phyloP scores from a whole-genome alignment of 1,140 invertebrate genomes.

The Megathymus violae region DNA sequence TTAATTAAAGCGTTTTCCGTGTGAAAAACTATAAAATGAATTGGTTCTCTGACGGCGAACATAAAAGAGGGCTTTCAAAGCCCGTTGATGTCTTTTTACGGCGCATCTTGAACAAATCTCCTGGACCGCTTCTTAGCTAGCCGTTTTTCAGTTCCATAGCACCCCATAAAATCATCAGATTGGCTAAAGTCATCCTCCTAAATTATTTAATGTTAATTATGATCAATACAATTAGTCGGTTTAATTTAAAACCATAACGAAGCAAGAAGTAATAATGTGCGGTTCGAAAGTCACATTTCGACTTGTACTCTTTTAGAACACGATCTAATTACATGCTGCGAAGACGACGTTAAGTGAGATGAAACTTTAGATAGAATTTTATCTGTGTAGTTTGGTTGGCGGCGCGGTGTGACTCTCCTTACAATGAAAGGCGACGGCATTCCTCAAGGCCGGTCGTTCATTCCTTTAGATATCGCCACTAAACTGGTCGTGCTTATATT shows the following conservation, averaged over 20 bases:
- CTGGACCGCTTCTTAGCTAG: constrained; percentile 1
- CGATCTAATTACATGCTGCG: constrained; percentile 46
- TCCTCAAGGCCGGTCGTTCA: constrained; percentile 72
- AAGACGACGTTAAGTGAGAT: constrained; percentile 46
- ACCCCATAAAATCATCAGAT: background rate
- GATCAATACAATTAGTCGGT: background rate
- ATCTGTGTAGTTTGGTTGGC: constrained; percentile 45
- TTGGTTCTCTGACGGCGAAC: background rate
- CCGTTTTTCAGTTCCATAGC: background rate
- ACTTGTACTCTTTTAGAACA: constrained; percentile 9
- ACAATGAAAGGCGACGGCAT: constrained; percentile 57
- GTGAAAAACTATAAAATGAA: constrained; percentile 2
- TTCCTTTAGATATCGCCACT: constrained; percentile 46
- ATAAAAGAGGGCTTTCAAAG: constrained; percentile 3
- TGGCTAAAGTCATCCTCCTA: background rate
- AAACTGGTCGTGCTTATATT: constrained; percentile 13
- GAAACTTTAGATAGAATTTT: constrained; percentile 56
- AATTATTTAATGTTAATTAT: background rate
- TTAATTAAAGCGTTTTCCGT: background rate
- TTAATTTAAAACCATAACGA: background rate
- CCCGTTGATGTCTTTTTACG: constrained; percentile 35
- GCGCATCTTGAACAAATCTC: constrained; percentile 8
- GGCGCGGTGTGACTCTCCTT: constrained; percentile 47
- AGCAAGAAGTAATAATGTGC: background rate
- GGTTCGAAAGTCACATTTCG: constrained; percentile 39